These are phyloP conservation scores for Meandrusa payeni DNA, from an alignment of 2,888 invertebrate genomes.

Conservation along the genomic window DNA sequence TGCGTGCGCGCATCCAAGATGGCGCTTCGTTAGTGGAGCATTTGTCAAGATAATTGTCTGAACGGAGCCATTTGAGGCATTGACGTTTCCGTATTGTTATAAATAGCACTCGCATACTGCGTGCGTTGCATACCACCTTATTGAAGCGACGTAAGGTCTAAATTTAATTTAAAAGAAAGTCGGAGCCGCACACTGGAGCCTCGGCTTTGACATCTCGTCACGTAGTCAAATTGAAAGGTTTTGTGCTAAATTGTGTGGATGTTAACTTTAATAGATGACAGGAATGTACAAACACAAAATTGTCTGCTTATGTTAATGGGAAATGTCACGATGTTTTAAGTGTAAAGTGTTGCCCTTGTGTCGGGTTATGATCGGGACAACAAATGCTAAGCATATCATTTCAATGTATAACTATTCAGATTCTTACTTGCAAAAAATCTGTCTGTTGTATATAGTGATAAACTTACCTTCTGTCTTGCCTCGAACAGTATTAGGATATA, in stretches of 20 bases:
- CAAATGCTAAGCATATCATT: too few species aligned
- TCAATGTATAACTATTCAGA: too few species aligned
- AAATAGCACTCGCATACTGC: constrained; percentile 34
- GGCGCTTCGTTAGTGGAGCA: constrained; percentile 66
- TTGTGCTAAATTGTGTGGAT: constrained; percentile 39
- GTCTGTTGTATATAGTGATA: too few species aligned
- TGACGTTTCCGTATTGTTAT: constrained; percentile 63
- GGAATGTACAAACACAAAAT: neutral
- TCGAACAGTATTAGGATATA: too few species aligned
- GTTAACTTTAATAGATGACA: constrained; percentile 24
- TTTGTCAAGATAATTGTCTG: constrained; percentile 73
- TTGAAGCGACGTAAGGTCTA: constrained; percentile 7
- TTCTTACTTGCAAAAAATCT: too few species aligned
- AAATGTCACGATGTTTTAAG: neutral
- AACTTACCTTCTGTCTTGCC: too few species aligned
- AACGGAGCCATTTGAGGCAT: constrained; percentile 54
- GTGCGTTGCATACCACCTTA: neutral
- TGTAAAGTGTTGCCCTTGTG: too few species aligned
- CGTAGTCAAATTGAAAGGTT: constrained; percentile 50
- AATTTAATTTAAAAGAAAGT: constrained; percentile 1
- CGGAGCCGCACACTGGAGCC: constrained; percentile 37
- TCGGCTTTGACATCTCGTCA: constrained; percentile 61
- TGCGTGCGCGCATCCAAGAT: constrained; percentile 51
- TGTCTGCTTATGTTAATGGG: constrained; percentile 4
- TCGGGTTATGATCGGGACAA: too few species aligned